phyloP scores from a whole-genome alignment of 2,888 invertebrate species.

The Dyspetes luteomarginatus region DNA sequence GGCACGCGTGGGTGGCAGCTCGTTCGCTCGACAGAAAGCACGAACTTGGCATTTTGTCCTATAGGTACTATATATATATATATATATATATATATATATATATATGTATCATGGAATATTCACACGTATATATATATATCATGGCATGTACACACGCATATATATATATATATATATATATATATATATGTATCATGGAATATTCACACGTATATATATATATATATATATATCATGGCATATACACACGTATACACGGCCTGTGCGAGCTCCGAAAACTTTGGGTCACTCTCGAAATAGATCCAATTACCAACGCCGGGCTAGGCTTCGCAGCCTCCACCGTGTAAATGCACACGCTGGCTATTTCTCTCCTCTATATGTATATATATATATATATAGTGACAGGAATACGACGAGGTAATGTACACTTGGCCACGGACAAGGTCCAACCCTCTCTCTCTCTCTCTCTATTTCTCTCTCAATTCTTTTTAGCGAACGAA shows the following conservation, averaged over 20 bases:
- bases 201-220: constrained; percentile 1
- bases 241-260: neutral
- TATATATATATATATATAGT: constrained; percentile 4
- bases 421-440: neutral
- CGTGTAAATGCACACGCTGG: constrained; percentile 44
- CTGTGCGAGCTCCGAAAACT: constrained; percentile 50
- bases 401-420: neutral
- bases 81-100: neutral
- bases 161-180: neutral
- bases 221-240: neutral
- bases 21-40: constrained; percentile 35
- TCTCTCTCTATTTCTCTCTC: constrained; percentile 14
- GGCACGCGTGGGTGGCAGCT: constrained; percentile 56
- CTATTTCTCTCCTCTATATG: constrained; percentile 14
- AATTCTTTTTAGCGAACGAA: neutral
- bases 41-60: constrained; percentile 19
- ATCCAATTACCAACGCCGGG: constrained; percentile 61
- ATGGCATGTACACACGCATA: neutral
- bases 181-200: neutral
- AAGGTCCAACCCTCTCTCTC: no score
- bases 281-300: constrained; percentile 65
- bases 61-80: constrained; percentile 1
- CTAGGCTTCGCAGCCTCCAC: constrained; percentile 32
- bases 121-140: neutral
- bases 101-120: neutral